Percentiles rank a stretch among this genome's conserved stretches.
Conservation (phyloP, 2,888 invertebrate genomes). For the Steromphala cineraria region DNA sequence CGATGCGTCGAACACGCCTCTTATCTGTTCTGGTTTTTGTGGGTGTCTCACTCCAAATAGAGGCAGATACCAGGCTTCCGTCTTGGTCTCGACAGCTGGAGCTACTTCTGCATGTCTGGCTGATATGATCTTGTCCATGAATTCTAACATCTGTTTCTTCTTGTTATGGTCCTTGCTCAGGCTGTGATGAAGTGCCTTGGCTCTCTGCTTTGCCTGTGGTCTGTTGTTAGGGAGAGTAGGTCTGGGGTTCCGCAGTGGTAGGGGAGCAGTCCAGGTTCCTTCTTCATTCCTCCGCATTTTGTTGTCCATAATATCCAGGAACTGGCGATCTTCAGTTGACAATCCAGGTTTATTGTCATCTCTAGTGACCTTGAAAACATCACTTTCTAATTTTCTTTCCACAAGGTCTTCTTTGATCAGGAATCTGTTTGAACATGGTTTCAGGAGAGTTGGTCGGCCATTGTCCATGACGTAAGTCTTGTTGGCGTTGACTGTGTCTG, state of each 20-base stretch:
- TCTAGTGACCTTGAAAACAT: conserved; percentile 22
- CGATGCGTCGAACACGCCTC: conserved; percentile 37
- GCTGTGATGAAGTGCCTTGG: conserved; percentile 17
- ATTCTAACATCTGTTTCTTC: conserved; percentile 23
- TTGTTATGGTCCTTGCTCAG: conserved; percentile 19
- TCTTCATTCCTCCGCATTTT: background rate
- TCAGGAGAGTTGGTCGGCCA: conserved; percentile 10
- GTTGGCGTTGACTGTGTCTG: conserved; percentile 21
- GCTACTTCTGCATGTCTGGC: conserved; percentile 38
- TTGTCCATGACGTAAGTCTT: background rate
- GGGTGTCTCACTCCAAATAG: conserved; percentile 36
- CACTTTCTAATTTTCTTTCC: background rate
- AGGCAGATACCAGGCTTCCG: conserved; percentile 39
- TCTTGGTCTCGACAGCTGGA: background rate
- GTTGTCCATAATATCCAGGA: conserved; percentile 31
- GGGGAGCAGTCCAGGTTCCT: conserved; percentile 32
- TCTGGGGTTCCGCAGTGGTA: conserved; percentile 27
- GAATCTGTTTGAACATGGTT: conserved; percentile 23
- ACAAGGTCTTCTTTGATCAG: background rate
- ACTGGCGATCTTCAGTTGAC: conserved; percentile 36
- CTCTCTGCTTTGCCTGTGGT: conserved; percentile 26
- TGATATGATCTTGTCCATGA: conserved; percentile 32
- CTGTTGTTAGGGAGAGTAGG: conserved; percentile 33
- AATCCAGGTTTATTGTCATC: conserved; percentile 28
- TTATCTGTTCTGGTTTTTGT: conserved; percentile 35